phyloP scores from a whole-genome alignment of 2,888 invertebrate genomes.

The Trissolcus japonicus region DNA sequence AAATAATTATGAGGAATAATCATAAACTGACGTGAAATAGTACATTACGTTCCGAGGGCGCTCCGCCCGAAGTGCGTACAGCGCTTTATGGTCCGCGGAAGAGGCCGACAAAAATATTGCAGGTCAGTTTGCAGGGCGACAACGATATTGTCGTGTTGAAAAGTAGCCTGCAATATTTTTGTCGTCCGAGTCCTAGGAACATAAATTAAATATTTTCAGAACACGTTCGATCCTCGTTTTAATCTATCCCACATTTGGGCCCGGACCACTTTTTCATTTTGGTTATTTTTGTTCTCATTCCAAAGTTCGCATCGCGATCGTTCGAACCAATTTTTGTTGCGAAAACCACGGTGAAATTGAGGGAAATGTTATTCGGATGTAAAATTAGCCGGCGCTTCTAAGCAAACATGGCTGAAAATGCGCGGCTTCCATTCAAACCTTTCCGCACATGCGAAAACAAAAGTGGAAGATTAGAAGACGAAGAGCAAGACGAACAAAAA shows the following conservation, averaged over 20 bases:
- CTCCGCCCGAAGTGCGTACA: no score
- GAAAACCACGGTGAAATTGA: background rate
- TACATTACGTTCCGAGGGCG: no score
- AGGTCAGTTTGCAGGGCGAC: no score
- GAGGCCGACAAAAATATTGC: no score
- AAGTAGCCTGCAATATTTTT: no score
- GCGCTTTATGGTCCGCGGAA: no score
- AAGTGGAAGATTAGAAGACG: constrained; percentile 34
- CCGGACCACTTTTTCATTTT: constrained; percentile 1
- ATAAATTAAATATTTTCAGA: constrained; percentile 31
- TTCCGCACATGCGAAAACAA: constrained; percentile 38
- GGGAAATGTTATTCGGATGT: constrained; percentile 25
- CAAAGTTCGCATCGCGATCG: background rate
- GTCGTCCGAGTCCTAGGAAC: no score
- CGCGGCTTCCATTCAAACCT: constrained; percentile 33
- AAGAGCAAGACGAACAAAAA: constrained; percentile 12
- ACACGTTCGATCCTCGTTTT: constrained; percentile 28
- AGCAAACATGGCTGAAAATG: constrained; percentile 14
- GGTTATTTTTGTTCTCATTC: background rate
- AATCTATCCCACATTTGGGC: constrained; percentile 15
- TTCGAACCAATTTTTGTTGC: constrained; percentile 13
- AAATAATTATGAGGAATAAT: constrained; percentile 34
- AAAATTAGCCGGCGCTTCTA: constrained; percentile 36
- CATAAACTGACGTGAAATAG: constrained; percentile 25
- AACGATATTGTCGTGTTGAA: no score